Evolutionary conservation across 2,888 invertebrate genomes (phyloP).

Genomic region (Calliopum simillimum): DNA sequence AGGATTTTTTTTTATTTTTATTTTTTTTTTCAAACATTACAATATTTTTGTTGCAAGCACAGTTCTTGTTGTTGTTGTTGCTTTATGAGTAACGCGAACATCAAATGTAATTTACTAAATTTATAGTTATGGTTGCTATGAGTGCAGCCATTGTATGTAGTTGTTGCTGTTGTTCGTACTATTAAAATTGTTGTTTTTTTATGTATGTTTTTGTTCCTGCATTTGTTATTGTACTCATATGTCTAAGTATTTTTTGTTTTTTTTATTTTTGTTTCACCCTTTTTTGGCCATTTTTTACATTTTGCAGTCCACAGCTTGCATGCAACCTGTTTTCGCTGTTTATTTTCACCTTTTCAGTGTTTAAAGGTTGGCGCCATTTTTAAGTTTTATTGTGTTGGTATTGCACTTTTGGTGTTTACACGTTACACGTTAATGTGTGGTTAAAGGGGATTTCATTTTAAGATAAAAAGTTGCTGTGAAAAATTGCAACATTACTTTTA

Average conservation of each 20-base stretch:
- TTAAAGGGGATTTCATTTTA: too few relatives aligned
- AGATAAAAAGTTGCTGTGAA: too few relatives aligned
- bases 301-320: too few relatives aligned
- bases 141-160: not conserved
- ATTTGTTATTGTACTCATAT: constrained; percentile 1
- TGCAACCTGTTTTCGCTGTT: too few relatives aligned
- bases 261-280: too few relatives aligned
- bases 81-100: not conserved
- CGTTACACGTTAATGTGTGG: not conserved
- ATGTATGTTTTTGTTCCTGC: constrained; percentile 18
- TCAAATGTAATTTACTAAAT: constrained; percentile 25
- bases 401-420: not conserved
- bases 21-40: not conserved
- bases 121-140: constrained; percentile 20
- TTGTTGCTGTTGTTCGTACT: not conserved
- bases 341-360: constrained; percentile 5
- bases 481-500: too few relatives aligned
- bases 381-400: constrained; percentile 5
- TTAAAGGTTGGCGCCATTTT: constrained; percentile 29
- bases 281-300: not conserved
- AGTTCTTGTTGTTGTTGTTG: not conserved
- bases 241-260: constrained; percentile 6
- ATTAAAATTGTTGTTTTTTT: constrained; percentile 1
- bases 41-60: not conserved
- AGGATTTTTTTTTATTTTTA: not conserved